phyloP scores from a whole-genome alignment of 2,888 invertebrate species.

The Panopea generosa region DNA sequence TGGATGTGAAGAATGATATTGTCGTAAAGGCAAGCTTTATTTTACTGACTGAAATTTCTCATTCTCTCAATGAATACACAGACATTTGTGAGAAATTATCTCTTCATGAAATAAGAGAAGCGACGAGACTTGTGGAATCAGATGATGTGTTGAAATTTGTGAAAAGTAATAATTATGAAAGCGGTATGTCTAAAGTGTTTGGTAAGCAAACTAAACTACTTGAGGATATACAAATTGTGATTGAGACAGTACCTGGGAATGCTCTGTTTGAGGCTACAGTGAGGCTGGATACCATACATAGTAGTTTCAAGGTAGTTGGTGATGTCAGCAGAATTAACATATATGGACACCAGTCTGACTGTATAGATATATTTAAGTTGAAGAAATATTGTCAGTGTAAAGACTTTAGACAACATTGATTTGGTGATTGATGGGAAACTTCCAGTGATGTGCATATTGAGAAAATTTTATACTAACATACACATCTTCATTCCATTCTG shows the following conservation, averaged over 20 bases:
- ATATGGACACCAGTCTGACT: slow-evolving; percentile 85
- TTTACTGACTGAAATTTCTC: slow-evolving; percentile 89
- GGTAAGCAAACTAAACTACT: slow-evolving; percentile 44
- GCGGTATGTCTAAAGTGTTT: slow-evolving; percentile 39
- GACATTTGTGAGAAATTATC: slow-evolving; percentile 85
- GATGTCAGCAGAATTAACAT: slow-evolving; percentile 86
- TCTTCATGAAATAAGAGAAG: slow-evolving; percentile 89
- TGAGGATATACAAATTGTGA: slow-evolving; percentile 88
- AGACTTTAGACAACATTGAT: slow-evolving; percentile 16
- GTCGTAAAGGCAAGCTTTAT: slow-evolving; percentile 88
- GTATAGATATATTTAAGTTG: slow-evolving; percentile 79
- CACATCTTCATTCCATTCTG: too few relatives aligned
- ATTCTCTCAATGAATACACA: slow-evolving; percentile 86
- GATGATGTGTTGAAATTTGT: slow-evolving; percentile 61
- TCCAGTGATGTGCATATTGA: too few relatives aligned
- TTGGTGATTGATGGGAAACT: too few relatives aligned
- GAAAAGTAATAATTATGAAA: slow-evolving; percentile 81
- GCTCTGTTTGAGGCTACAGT: slow-evolving; percentile 93
- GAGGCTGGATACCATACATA: slow-evolving; percentile 82
- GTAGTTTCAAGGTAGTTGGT: slow-evolving; percentile 88
- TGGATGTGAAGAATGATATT: slow-evolving; percentile 87
- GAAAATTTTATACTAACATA: too few relatives aligned
- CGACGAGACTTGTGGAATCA: slow-evolving; percentile 86
- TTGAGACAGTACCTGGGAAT: slow-evolving; percentile 89
- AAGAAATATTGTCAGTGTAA: slow-evolving; percentile 85